Evolutionary conservation across 2,113 vertebrate genomes (phyloP).

Genomic region (Speoplatyrhinus poulsoni): DNA sequence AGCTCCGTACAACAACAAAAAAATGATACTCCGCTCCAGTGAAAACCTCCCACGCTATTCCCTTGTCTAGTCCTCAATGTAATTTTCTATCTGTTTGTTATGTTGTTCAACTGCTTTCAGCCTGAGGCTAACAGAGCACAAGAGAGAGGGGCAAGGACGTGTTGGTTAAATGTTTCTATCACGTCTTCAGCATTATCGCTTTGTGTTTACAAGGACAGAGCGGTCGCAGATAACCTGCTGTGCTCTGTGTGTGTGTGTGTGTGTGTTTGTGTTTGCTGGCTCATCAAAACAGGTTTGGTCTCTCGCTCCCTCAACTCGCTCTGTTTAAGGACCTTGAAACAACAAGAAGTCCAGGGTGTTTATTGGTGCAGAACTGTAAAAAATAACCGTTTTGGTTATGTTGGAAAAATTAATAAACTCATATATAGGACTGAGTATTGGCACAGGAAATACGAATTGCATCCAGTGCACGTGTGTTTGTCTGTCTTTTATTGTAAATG

Average conservation of each 20-base stretch:
- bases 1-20: background rate
- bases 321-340: constrained; percentile 13
- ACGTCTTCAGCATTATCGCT: constrained; percentile 59
- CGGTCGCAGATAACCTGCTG: constrained; percentile 56
- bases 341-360: constrained; percentile 37
- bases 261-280: constrained; percentile 26
- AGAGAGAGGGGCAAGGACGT: constrained; percentile 38
- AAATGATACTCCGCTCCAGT: constrained; percentile 11
- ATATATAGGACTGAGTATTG: too few relatives aligned
- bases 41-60: constrained; percentile 47
- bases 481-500: too few relatives aligned
- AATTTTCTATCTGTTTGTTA: constrained; percentile 30
- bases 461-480: too few relatives aligned
- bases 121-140: constrained; percentile 39
- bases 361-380: constrained; percentile 26
- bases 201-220: constrained; percentile 62
- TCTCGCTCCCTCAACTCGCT: constrained; percentile 12
- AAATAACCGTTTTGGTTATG: background rate
- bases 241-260: constrained; percentile 11
- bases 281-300: constrained; percentile 43
- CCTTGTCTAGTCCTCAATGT: constrained; percentile 3
- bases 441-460: too few relatives aligned
- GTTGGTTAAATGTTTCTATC: constrained; percentile 63
- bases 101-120: constrained; percentile 41
- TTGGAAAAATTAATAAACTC: background rate